Conservation (phyloP, 1,140 invertebrate species). For the Bicyclus anynana region DNA sequence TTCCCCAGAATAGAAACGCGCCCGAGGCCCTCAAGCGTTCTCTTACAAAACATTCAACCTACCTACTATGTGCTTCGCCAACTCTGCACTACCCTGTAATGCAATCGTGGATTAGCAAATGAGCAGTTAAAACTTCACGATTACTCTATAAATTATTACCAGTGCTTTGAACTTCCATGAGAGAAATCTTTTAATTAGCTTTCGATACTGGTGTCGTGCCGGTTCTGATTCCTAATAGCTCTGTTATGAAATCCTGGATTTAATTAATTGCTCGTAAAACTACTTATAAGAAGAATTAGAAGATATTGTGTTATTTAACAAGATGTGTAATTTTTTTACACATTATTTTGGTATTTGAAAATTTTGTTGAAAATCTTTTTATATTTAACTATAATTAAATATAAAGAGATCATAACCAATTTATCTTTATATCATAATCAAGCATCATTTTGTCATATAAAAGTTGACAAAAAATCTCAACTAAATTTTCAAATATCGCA, state of each 20-base stretch:
- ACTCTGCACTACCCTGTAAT: conserved; percentile 26
- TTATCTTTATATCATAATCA: no score
- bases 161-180: conserved; percentile 32
- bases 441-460: no score
- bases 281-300: background rate
- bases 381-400: no score
- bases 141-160: conserved; percentile 39
- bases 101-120: conserved; percentile 47
- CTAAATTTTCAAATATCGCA: no score
- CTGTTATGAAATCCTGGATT: background rate
- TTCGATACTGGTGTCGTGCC: conserved; percentile 27
- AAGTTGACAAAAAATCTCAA: no score
- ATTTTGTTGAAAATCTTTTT: no score
- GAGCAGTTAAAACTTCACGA: conserved; percentile 39
- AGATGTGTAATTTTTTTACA: no score
- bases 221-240: background rate
- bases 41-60: conserved; percentile 18
- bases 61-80: background rate
- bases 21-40: conserved; percentile 37
- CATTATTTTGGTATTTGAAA: no score
- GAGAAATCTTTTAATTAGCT: conserved; percentile 50
- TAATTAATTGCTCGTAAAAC: background rate
- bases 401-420: no score
- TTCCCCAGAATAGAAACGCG: conserved; percentile 49
- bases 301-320: no score